phyloP scores from a whole-genome alignment of 2,113 vertebrate species.

The Eulemur macaco region DNA sequence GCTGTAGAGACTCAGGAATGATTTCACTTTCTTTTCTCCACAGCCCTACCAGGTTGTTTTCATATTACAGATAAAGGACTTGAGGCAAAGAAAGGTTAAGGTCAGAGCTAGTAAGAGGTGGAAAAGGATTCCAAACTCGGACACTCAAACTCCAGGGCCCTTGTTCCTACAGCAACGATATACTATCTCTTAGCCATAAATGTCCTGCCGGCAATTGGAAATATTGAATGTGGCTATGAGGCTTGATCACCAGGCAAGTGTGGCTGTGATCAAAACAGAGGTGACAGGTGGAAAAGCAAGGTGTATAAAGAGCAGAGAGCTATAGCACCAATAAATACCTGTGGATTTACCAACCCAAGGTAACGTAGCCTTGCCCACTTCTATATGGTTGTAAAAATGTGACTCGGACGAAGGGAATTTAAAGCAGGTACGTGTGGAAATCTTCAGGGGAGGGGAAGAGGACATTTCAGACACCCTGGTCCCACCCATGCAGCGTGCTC shows the following conservation, averaged over 20 bases:
- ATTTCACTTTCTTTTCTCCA: neutral
- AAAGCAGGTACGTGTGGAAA: neutral
- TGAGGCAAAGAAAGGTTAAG: slow-evolving; percentile 4
- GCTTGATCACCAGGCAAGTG: neutral
- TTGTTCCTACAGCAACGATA: neutral
- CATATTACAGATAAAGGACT: neutral
- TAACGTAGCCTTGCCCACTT: neutral
- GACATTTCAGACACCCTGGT: neutral
- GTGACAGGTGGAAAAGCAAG: neutral
- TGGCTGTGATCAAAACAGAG: neutral
- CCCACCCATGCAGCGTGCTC: too few species aligned
- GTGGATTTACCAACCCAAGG: neutral
- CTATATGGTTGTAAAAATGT: neutral
- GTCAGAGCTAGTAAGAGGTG: neutral
- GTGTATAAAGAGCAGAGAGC: neutral
- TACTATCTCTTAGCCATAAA: neutral
- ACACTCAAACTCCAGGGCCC: neutral
- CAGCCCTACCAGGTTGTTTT: neutral
- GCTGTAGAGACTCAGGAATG: neutral
- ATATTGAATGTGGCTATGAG: neutral
- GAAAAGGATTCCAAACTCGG: neutral
- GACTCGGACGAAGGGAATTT: neutral
- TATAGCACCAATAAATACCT: neutral
- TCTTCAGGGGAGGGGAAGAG: neutral
- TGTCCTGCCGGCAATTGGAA: neutral